Evolutionary conservation across 2,888 invertebrate species (phyloP), one percentile per base, ranked within the genome.

Genomic region (Idaea dimidiata): DNA sequence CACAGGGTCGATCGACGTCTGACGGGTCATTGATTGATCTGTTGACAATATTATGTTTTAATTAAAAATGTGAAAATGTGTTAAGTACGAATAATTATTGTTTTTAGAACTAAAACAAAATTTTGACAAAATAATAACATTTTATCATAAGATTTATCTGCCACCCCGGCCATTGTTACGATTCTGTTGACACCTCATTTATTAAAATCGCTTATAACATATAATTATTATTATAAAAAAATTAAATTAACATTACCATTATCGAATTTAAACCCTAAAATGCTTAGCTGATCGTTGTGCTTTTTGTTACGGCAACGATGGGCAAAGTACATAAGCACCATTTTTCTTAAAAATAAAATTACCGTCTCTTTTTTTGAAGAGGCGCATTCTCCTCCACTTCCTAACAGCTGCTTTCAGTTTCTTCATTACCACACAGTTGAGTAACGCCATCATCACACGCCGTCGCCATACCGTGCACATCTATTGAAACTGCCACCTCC

Each of bases 381-480:
- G 84, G 83, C 91, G 89, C 91, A 92, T 91, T 68, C 82, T 91
- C 76, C 90, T 88, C 90, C 91, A 92, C 88, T 83, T 90, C 84
- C 84, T 88, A 57, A 91, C 89, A 32, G 89, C 88, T n/a, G 78
- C 75, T 70, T 91, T 92, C 83, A 92, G 82, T 81, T 81, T 88
- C 89, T 88, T 89, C 91, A 92, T 91, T 68, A 86, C 86, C 74
- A 80, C 75, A 79, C 90, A 89, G 68, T 89, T 84, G 56, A 83
- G 66, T 17, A 89, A 67, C 53, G 81, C 86, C 62, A 69, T 80
- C 63, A 81, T 74, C 63, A 88, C 73, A 66, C 80, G 77, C 54
- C 76, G 78, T 4, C 87, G 83, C 89, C 90, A 90, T 91, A 80
- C 75, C 81, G 85, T 79, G 73, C 87, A 88, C 88, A 88, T 90